These are phyloP conservation scores for Drosophila paranaensis DNA, from an alignment of 2,888 invertebrate species.

Conservation along the genomic window DNA sequence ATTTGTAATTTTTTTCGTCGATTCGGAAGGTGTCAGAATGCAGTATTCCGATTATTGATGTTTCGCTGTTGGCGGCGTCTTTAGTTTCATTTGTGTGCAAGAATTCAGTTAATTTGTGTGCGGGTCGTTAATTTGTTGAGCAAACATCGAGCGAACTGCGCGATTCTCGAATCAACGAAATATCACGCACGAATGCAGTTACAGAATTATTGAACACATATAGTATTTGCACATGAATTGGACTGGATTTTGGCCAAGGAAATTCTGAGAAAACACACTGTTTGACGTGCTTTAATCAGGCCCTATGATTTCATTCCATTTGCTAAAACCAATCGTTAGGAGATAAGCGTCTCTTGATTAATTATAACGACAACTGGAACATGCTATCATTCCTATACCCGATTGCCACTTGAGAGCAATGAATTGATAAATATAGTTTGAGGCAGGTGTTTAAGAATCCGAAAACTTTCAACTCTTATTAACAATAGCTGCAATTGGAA, in stretches of 20 bases:
- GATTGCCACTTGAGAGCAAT: constrained; percentile 21
- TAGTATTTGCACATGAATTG: not conserved
- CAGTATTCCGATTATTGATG: constrained; percentile 29
- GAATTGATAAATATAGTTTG: constrained; percentile 11
- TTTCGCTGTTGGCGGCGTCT: constrained; percentile 33
- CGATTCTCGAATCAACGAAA: constrained; percentile 59
- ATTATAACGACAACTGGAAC: constrained; percentile 22
- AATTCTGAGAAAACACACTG: not conserved
- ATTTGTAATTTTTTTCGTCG: constrained; percentile 7
- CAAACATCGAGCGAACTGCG: constrained; percentile 58
- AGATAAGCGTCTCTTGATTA: constrained; percentile 39
- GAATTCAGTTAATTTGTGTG: constrained; percentile 63
- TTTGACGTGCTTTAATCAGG: constrained; percentile 20
- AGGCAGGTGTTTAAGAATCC: constrained; percentile 23
- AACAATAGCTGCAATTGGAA: constrained; percentile 22
- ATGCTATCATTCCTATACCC: constrained; percentile 12
- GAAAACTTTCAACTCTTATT: not conserved
- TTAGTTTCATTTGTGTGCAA: constrained; percentile 59
- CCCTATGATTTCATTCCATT: constrained; percentile 32
- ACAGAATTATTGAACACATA: not conserved
- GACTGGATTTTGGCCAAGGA: not conserved
- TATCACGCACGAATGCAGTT: constrained; percentile 59
- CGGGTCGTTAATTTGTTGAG: constrained; percentile 61
- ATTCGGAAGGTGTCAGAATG: constrained; percentile 54
- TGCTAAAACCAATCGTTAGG: constrained; percentile 20